Evolutionary conservation across 2,888 invertebrate species (phyloP).

Genomic region (Neoitamus cyanurus): DNA sequence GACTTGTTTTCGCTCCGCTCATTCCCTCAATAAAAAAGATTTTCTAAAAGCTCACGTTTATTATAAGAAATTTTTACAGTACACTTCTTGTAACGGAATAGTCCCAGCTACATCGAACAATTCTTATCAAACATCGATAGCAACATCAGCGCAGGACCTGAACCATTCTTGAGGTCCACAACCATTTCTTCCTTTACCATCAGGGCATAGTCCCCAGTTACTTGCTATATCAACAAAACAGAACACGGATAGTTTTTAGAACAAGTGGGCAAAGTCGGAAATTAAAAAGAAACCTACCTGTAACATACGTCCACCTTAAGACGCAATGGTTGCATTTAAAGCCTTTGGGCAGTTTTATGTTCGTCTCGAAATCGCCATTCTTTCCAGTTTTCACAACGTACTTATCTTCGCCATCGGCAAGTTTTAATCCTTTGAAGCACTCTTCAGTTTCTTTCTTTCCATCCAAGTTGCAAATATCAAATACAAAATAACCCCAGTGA

Average conservation of each 20-base stretch:
- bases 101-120: neutral
- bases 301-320: conserved; percentile 67
- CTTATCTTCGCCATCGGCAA: conserved; percentile 53
- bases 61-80: neutral
- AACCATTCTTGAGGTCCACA: conserved; percentile 66
- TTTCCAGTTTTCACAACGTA: conserved; percentile 37
- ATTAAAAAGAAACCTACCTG: conserved; percentile 59
- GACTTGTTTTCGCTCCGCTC: no score
- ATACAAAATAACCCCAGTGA: conserved; percentile 64
- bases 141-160: conserved; percentile 65
- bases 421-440: conserved; percentile 64
- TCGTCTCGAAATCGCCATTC: conserved; percentile 52
- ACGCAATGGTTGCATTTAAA: conserved; percentile 66
- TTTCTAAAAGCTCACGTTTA: no score
- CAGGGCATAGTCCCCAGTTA: conserved; percentile 63
- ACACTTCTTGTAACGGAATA: neutral
- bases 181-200: conserved; percentile 58
- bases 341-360: conserved; percentile 60
- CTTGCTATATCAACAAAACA: conserved; percentile 57
- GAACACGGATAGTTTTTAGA: no score
- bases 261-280: no score
- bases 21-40: no score
- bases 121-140: conserved; percentile 44
- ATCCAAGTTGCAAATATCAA: conserved; percentile 65
- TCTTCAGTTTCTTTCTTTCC: conserved; percentile 65